phyloP scores from a whole-genome alignment of 2,113 vertebrate species.

The Plotosus lineatus region DNA sequence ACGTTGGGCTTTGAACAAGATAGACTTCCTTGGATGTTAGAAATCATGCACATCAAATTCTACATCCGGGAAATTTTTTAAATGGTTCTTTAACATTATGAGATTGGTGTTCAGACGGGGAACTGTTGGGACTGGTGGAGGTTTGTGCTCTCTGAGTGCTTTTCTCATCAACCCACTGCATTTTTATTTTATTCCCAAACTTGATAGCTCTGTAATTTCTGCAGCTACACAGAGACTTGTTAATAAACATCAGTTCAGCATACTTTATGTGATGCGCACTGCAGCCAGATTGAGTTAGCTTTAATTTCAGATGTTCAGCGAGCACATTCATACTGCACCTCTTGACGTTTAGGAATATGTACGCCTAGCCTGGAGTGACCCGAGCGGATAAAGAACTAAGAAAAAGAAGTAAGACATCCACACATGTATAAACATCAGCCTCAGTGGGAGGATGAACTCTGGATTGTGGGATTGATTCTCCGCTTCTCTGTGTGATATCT shows the following conservation, averaged over 20 bases:
- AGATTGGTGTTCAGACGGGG: too few species aligned
- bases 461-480: conserved; percentile 32
- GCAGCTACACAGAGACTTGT: background rate
- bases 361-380: background rate
- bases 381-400: conserved; percentile 11
- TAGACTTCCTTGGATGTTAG: too few species aligned
- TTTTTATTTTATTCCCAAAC: background rate
- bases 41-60: too few species aligned
- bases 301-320: background rate
- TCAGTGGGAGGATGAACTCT: conserved; percentile 19
- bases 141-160: too few species aligned
- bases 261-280: background rate
- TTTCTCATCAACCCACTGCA: too few species aligned
- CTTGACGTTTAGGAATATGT: background rate
- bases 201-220: background rate
- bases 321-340: background rate
- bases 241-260: background rate
- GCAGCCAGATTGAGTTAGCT: background rate
- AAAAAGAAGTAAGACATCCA: conserved; percentile 5
- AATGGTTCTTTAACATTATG: too few species aligned
- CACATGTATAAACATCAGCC: conserved; percentile 25
- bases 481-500: conserved; percentile 36
- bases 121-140: too few species aligned
- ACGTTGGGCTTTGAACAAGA: too few species aligned
- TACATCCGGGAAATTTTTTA: too few species aligned